Percentiles rank a stretch among this genome's conserved stretches.
Conservation (phyloP, 2,113 vertebrate species). For the Pyxicephalus adspersus region DNA sequence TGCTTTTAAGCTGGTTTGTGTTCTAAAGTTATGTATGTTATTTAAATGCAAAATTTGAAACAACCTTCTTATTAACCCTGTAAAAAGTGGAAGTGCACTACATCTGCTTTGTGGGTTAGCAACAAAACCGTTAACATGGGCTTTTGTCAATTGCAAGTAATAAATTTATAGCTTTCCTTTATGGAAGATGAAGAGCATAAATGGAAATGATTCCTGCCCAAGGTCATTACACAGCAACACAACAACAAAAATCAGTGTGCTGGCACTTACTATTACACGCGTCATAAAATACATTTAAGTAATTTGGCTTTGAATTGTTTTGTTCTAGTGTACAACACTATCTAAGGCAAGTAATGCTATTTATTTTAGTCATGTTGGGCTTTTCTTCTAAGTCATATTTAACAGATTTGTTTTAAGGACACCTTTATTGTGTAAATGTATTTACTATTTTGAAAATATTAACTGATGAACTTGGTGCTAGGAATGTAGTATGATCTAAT, state of each 20-base stretch:
- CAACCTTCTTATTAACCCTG: constrained; percentile 22
- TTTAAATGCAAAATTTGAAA: no score
- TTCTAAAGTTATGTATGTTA: no score
- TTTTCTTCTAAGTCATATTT: no score
- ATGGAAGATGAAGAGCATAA: constrained; percentile 4
- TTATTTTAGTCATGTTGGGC: neutral
- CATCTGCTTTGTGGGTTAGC: constrained; percentile 14
- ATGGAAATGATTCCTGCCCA: constrained; percentile 27
- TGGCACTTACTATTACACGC: constrained; percentile 29
- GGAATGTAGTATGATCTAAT: no score
- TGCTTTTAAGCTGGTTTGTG: no score
- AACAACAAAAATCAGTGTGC: neutral
- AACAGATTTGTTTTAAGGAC: no score
- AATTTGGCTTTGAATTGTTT: neutral
- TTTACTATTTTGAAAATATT: no score
- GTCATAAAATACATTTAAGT: constrained; percentile 30
- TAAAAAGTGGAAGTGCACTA: constrained; percentile 10
- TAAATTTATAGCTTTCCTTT: constrained; percentile 26
- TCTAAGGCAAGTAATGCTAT: neutral
- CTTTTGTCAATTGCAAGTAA: constrained; percentile 7
- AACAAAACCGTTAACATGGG: constrained; percentile 1
- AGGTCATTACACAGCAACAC: constrained; percentile 18
- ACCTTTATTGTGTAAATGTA: no score
- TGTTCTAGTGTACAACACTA: neutral
- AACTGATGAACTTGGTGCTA: no score